A percentile compares a stretch with the other conserved stretches of the same genome.
phyloP scores from a whole-genome alignment of 2,888 invertebrate genomes.

The Lumbricus terrestris region DNA sequence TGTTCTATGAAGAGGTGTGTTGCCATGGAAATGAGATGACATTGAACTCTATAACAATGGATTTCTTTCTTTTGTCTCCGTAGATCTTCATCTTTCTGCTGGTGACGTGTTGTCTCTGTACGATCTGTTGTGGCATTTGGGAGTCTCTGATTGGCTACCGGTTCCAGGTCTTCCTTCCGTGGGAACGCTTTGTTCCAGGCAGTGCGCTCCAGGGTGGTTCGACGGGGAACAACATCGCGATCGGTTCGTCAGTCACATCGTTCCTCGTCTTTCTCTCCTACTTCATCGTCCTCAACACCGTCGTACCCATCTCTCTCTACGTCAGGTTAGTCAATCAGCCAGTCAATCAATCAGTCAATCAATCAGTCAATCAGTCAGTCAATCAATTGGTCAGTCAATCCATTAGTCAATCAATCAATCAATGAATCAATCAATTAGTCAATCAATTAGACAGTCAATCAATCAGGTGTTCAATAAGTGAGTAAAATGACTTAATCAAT shows the following conservation, averaged over 20 bases:
- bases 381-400: not conserved
- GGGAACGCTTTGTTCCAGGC: constrained; percentile 85
- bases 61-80: not conserved
- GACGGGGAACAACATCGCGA: constrained; percentile 21
- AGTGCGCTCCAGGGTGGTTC: constrained; percentile 31
- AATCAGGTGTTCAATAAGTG: too few relatives aligned
- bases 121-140: constrained; percentile 96
- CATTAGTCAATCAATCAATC: not conserved
- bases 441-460: not conserved
- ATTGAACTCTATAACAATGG: too few relatives aligned
- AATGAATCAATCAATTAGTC: not conserved
- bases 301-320: constrained; percentile 42
- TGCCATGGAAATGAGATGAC: too few relatives aligned
- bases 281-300: constrained; percentile 87
- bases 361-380: not conserved
- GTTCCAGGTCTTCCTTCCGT: constrained; percentile 73
- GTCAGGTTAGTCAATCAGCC: constrained; percentile 37
- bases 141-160: constrained; percentile 78
- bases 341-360: not conserved
- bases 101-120: constrained; percentile 95
- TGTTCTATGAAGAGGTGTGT: too few relatives aligned
- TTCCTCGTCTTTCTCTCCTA: constrained; percentile 98
- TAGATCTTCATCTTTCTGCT: constrained; percentile 97
- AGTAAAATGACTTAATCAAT: too few relatives aligned
- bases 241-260: constrained; percentile 75